A percentile compares a stretch with the other conserved stretches of the same genome.
These are phyloP conservation scores for Thera obeliscata DNA, from an alignment of 2,888 invertebrate species.

Conservation along the genomic window DNA sequence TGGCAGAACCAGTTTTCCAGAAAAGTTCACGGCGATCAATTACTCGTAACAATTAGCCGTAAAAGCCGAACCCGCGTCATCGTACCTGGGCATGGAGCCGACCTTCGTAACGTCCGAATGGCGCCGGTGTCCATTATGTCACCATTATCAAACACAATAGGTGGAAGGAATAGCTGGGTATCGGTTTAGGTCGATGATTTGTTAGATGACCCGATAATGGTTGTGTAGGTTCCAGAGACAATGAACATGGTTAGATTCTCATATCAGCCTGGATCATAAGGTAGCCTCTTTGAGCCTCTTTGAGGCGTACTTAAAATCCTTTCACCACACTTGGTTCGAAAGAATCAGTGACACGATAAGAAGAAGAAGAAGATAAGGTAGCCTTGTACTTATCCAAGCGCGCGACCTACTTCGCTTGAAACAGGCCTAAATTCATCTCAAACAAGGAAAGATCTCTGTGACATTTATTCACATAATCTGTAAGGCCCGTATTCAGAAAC, in stretches of 20 bases:
- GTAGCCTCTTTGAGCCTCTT: no score
- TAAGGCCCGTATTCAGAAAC: no score
- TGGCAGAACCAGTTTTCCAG: neutral
- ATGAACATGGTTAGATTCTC: neutral
- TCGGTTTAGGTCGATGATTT: slow-evolving; percentile 19
- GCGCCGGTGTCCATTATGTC: slow-evolving; percentile 57
- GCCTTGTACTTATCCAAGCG: neutral
- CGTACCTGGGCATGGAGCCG: slow-evolving; percentile 38
- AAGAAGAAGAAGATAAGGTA: no score
- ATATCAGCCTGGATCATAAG: neutral
- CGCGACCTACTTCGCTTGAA: neutral
- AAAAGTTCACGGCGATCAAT: slow-evolving; percentile 15
- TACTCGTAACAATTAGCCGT: slow-evolving; percentile 32
- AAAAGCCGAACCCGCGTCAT: slow-evolving; percentile 41
- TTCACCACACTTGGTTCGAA: no score
- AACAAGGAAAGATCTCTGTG: no score
- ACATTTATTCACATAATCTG: no score
- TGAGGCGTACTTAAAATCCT: no score
- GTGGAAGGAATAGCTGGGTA: slow-evolving; percentile 40
- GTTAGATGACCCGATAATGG: neutral
- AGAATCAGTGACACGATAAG: no score
- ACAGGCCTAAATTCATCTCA: neutral
- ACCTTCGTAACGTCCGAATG: slow-evolving; percentile 55
- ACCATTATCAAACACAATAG: slow-evolving; percentile 56
- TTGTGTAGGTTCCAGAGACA: neutral